Evolutionary conservation across 2,113 vertebrate genomes (phyloP).

Genomic region (Galbula dea): DNA sequence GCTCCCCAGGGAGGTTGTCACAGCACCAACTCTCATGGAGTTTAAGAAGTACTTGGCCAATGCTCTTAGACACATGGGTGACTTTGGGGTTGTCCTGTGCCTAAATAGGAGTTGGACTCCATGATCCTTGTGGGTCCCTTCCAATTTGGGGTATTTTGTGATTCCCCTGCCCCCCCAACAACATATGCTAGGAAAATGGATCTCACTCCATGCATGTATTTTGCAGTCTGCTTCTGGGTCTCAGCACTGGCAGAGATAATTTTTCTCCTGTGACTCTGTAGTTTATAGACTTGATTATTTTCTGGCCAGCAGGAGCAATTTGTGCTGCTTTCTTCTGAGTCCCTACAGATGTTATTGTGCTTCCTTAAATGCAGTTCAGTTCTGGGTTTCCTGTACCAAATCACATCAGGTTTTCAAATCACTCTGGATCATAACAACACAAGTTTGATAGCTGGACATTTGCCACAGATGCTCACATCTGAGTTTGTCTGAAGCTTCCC

Average conservation of each 20-base stretch:
- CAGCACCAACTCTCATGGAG: too few relatives aligned
- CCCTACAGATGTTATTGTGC: background rate
- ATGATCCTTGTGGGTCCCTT: too few relatives aligned
- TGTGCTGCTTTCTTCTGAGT: background rate
- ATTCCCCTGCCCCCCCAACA: background rate
- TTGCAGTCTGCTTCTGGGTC: background rate
- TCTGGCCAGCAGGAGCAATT: background rate
- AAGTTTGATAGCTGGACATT: background rate
- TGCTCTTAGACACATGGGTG: too few relatives aligned
- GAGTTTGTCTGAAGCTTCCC: background rate
- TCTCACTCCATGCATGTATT: background rate
- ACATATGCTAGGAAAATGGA: background rate
- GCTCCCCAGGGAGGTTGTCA: too few relatives aligned
- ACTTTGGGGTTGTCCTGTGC: too few relatives aligned
- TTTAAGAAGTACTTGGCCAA: too few relatives aligned
- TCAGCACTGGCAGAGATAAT: background rate
- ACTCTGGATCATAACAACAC: background rate
- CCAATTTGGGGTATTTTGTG: too few relatives aligned
- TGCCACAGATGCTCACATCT: background rate
- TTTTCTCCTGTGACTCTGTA: background rate
- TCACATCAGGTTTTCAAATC: background rate
- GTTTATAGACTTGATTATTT: background rate
- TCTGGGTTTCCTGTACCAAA: background rate
- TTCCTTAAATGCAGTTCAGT: background rate
- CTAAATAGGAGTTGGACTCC: too few relatives aligned